Percentiles rank a stretch among this genome's conserved stretches.
Evolutionary conservation across 2,113 vertebrate species (phyloP).

Genomic region (Heterotis niloticus): DNA sequence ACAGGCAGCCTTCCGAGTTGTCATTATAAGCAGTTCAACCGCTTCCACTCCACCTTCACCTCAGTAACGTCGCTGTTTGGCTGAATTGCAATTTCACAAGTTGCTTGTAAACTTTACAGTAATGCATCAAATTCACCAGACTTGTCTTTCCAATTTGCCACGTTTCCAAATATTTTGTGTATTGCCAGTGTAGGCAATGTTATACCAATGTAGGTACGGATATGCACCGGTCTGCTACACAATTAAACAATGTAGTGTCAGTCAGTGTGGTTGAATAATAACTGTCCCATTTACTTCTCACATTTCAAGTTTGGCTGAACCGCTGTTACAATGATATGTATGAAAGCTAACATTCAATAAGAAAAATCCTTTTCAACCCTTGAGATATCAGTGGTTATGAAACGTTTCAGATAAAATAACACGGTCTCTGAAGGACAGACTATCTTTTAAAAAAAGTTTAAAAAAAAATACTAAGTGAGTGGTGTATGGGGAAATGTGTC

Average conservation of each 20-base stretch:
- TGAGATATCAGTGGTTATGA: background rate
- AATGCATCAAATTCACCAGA: too few relatives aligned
- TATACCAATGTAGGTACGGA: background rate
- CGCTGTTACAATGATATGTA: background rate
- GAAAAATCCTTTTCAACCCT: background rate
- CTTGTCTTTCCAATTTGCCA: too few relatives aligned
- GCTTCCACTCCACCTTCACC: too few relatives aligned
- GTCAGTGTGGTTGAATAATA: background rate
- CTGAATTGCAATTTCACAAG: too few relatives aligned
- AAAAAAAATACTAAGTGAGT: slow-evolving; percentile 1
- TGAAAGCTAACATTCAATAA: background rate
- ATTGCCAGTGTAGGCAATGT: too few relatives aligned
- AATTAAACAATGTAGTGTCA: background rate
- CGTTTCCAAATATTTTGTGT: too few relatives aligned
- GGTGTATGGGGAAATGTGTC: background rate
- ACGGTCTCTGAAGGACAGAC: background rate
- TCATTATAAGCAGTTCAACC: too few relatives aligned
- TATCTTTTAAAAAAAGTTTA: background rate
- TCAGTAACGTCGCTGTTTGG: too few relatives aligned
- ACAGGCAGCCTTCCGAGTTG: too few relatives aligned
- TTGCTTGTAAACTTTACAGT: too few relatives aligned
- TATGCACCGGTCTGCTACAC: too few relatives aligned
- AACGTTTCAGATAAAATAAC: background rate
- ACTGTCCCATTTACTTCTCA: background rate
- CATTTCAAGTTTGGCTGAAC: background rate